Percentiles rank a stretch among this genome's conserved stretches.
Conservation (phyloP, 2,888 invertebrate genomes). For the Heliconius erato region DNA sequence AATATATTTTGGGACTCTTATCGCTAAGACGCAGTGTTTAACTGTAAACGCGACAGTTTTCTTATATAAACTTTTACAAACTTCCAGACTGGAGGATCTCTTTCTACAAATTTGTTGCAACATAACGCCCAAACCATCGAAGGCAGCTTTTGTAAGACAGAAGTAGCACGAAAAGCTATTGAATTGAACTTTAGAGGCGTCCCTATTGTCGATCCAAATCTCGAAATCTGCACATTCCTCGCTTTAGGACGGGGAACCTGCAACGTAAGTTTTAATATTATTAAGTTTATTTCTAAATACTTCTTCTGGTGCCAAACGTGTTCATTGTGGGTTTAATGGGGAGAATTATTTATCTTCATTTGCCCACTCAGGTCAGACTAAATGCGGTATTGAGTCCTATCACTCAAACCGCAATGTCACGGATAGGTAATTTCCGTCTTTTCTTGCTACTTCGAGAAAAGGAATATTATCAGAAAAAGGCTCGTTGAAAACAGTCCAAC, state of each 20-base stretch:
- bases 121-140: not conserved
- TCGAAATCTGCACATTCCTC: constrained; percentile 15
- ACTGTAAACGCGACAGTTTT: too few species aligned
- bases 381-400: not conserved
- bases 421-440: not conserved
- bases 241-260: constrained; percentile 49
- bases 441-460: not conserved
- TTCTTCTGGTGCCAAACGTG: not conserved
- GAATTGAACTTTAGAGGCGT: not conserved
- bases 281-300: not conserved
- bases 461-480: not conserved
- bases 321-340: not conserved
- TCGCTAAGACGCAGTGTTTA: too few species aligned
- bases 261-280: constrained; percentile 58
- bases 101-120: not conserved
- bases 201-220: constrained; percentile 10
- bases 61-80: too few species aligned
- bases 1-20: too few species aligned
- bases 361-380: not conserved
- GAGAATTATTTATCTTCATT: not conserved
- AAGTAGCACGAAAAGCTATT: not conserved
- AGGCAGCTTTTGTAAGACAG: not conserved
- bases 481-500: not conserved
- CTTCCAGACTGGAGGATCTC: not conserved
- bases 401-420: not conserved